Evolutionary conservation across 1,140 invertebrate genomes (phyloP).

Genomic region (Metopolophium dirhodum): DNA sequence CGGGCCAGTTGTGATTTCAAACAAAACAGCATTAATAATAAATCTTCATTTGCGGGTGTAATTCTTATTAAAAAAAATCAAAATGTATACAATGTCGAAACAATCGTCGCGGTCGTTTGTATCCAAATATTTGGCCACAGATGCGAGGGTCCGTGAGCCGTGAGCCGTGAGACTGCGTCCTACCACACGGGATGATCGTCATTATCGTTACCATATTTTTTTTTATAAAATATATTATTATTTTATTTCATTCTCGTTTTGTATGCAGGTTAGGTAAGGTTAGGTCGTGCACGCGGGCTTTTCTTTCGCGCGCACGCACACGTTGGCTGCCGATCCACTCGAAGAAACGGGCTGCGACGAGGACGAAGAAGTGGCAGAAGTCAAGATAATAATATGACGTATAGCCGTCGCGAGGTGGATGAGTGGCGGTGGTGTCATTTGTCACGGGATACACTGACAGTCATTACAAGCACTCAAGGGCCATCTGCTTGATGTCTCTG

Average conservation of each 20-base stretch:
- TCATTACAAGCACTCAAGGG: slow-evolving; percentile 34
- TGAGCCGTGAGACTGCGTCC: no score
- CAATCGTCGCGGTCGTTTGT: neutral
- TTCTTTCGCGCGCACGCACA: neutral
- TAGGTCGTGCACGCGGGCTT: neutral
- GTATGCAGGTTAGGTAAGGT: neutral
- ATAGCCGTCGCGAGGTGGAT: neutral
- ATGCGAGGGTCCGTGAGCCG: neutral
- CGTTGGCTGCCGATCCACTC: neutral
- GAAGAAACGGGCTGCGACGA: neutral
- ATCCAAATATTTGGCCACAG: neutral
- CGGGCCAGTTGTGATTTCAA: neutral
- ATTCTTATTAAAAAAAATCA: neutral
- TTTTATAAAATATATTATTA: neutral
- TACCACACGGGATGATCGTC: neutral
- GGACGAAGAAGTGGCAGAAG: neutral
- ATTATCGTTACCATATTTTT: neutral
- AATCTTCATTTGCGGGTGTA: neutral
- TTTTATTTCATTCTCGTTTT: neutral
- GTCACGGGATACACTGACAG: slow-evolving; percentile 47
- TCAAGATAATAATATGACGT: slow-evolving; percentile 49
- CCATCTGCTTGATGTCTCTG: slow-evolving; percentile 39
- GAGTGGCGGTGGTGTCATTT: slow-evolving; percentile 29
- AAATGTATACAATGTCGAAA: neutral
- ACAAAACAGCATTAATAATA: neutral